Evolutionary conservation across 92 coral and sea anemone species (phyloP), one percentile per base, ranked within the genome.

Genomic region (Bergia sp.): DNA sequence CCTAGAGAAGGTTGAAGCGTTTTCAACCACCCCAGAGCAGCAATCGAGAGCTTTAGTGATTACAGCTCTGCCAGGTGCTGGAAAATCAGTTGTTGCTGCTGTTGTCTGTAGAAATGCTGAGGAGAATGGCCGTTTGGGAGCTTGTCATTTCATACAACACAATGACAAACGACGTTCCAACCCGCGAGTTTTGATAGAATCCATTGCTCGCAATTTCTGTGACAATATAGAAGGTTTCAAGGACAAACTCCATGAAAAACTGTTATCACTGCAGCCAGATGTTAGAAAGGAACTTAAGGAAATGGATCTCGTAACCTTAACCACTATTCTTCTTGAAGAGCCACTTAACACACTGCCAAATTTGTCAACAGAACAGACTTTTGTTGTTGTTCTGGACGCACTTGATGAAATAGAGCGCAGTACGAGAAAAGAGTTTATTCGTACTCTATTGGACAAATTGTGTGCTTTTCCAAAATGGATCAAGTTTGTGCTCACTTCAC

Each of bases 41-140:
- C 85, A 79, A 69, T 85, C 86, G 40, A 87, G 94, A 36, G 92
- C 87, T 5, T 38, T 92, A 7, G 71, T 92, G 77, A 76, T 92
- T 39, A 47, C 10, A 47, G 53, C 53, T 47, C 9, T 47, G 53
- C 53, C 53, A 5, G 53, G 53, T 7, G 53, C 9, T 47, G 53
- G 53, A 47, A 47, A 47, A 12, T 5, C 53, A 7, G 53, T 47
- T 47, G 11, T 47, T 47, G 9, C 53, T 7, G 53, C 53, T 12
- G 53, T 47, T 47, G 53, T 12, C 53, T 47, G 53, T 47, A 47
- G 11, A 47, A 47, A 47, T 47, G 53, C 53, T 47, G 11, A 47
- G 53, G 53, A 47, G 53, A 47, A 47, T 7, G 53, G 10, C 53
- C 9, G 53, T 47, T 47, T 47, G 53, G 53, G 10, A 47, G 53